Evolutionary conservation across 2,888 invertebrate species (phyloP), one percentile per base, ranked within the genome.

Genomic region (Spialia ferax): DNA sequence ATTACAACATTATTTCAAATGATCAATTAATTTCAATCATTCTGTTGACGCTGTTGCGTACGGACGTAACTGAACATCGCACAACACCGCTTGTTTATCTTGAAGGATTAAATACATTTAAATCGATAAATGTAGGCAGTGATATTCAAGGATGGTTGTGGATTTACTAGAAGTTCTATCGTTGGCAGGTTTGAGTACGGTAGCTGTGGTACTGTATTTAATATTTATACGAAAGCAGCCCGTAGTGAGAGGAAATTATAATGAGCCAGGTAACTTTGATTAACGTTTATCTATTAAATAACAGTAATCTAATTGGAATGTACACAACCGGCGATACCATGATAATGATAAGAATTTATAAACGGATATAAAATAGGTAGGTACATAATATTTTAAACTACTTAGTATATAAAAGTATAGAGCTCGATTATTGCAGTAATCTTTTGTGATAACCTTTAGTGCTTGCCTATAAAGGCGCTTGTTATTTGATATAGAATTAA

Each of bases 151-250:
- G 10, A 60, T 66, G 66, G 54, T 54, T 18, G 15, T 91, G 89
- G 88, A 89, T 79, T 56, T 90, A 35, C 86, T 86, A 35, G 89
- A 90, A 67, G 63, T 92, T 3, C 75, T 92, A 0, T 73, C 89
- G 1, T 85, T 88, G 71, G 79, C 83, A 1, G 91, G 91, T 0
- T 70, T 90, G 42, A 83, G 89, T 57, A 89, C 88, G 0, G 75
- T 79, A 23, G 84, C 79, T 13, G 70, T 92, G 55, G 90, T 88
- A 22, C 73, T 77, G 1, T 93, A 92, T 74, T 80, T 92, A 48
- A 75, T 89, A 68, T 78, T 89, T 65, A 78, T 90, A 57, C 84
- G 80, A 69, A 86, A 83, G 75, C 73, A 79, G 4, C 62, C 74
- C 1, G 73, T 74, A 2, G 78, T 70, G 57, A 78, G 76, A 69